Conservation (phyloP, 2,797 vertebrate species). For the Mormyrops boulengeri region DNA sequence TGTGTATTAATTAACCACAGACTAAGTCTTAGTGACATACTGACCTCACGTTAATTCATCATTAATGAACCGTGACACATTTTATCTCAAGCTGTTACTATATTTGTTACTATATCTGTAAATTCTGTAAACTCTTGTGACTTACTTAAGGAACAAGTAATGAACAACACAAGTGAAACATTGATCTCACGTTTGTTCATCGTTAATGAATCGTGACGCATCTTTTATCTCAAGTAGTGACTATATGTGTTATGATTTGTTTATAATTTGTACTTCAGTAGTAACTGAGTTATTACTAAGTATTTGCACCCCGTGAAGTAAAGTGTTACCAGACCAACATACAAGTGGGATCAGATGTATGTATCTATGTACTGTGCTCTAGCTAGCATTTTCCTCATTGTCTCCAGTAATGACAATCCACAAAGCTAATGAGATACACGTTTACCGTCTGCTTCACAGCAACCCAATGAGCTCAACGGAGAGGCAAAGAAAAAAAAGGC, state of each 20-base stretch:
- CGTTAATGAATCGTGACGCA: neutral
- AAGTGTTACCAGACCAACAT: neutral
- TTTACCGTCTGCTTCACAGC: slow-evolving; percentile 30
- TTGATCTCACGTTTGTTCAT: neutral
- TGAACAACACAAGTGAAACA: neutral
- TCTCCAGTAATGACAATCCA: neutral
- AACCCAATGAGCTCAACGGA: slow-evolving; percentile 26
- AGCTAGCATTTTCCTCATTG: neutral
- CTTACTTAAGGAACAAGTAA: neutral
- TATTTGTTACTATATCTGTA: neutral
- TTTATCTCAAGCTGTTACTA: neutral
- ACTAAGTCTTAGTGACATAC: neutral
- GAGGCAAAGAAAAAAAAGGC: slow-evolving; percentile 33
- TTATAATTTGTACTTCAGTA: neutral
- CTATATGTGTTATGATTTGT: neutral
- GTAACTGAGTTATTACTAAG: neutral
- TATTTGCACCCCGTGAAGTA: neutral
- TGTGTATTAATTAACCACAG: neutral
- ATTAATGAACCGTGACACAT: neutral
- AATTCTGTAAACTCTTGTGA: neutral
- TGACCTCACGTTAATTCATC: neutral
- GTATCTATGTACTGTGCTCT: neutral
- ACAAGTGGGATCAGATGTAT: neutral
- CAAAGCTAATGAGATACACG: neutral
- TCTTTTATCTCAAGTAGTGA: neutral